These are phyloP conservation scores for Epinephelus lanceolatus DNA, from an alignment of 2,113 vertebrate genomes.

Conservation along the genomic window DNA sequence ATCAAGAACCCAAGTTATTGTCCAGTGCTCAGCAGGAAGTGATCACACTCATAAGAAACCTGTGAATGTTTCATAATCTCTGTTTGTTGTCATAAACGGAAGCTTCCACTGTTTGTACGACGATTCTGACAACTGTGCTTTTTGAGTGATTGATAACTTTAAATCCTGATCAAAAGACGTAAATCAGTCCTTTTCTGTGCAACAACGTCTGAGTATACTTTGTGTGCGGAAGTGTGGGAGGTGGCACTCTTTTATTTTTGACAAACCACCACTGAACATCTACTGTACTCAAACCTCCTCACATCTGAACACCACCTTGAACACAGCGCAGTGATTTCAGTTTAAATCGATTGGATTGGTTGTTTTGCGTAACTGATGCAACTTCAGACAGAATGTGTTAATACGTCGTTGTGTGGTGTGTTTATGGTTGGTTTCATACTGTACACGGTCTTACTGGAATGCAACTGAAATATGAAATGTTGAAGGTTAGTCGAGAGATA, in stretches of 20 bases:
- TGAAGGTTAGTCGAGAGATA: not conserved
- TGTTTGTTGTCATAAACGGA: not conserved
- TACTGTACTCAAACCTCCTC: constrained; percentile 14
- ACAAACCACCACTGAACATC: constrained; percentile 31
- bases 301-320: not conserved
- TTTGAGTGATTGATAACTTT: constrained; percentile 10
- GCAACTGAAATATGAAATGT: not conserved
- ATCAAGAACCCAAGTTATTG: not conserved
- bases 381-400: not conserved
- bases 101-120: not conserved
- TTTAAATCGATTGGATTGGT: not conserved
- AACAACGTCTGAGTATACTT: not conserved
- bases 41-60: not conserved
- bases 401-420: not conserved
- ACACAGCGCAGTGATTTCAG: not conserved
- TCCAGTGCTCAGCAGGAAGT: not conserved
- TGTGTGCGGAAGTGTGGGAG: constrained; percentile 56
- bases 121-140: not conserved
- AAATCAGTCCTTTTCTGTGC: constrained; percentile 12
- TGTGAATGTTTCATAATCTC: not conserved
- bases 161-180: constrained; percentile 6
- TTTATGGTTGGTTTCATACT: constrained; percentile 13
- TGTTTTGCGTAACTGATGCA: not conserved
- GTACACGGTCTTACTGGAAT: not conserved
- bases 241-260: constrained; percentile 57